phyloP scores from a whole-genome alignment of 2,797 vertebrate genomes.

The Amphiprion clarkii region DNA sequence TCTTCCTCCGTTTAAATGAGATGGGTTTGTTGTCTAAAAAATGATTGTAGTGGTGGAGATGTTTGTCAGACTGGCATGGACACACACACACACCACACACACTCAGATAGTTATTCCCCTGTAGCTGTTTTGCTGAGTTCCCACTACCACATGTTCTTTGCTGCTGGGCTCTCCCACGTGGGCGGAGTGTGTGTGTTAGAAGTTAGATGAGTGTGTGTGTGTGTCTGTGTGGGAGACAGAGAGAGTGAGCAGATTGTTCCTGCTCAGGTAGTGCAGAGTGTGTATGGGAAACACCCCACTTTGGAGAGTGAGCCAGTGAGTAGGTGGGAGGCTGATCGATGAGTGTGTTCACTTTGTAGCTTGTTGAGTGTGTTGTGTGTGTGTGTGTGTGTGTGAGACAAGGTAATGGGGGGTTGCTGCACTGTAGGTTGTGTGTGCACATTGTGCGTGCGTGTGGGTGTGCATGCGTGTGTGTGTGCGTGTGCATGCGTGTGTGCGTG shows the following conservation, averaged over 20 bases:
- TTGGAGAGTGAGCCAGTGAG: conserved; percentile 65
- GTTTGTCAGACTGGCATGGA: conserved; percentile 20
- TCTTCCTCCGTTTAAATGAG: conserved; percentile 18
- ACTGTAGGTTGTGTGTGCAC: conserved; percentile 40
- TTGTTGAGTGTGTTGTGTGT: conserved; percentile 56
- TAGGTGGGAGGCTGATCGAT: conserved; percentile 63
- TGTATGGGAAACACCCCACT: conserved; percentile 76
- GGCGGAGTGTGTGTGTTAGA: conserved; percentile 39
- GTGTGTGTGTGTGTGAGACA: conserved; percentile 30
- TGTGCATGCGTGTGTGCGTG: conserved; percentile 17
- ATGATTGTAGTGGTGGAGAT: conserved; percentile 2
- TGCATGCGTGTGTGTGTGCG: conserved; percentile 33
- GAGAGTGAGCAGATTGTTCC: conserved; percentile 32
- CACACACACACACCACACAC: background rate
- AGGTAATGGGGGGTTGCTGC: conserved; percentile 33
- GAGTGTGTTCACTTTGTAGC: conserved; percentile 70
- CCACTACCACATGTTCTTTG: conserved; percentile 68
- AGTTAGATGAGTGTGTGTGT: conserved; percentile 24
- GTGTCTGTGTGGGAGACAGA: conserved; percentile 5
- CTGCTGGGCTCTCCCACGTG: conserved; percentile 73
- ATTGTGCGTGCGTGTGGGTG: background rate
- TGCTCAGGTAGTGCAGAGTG: conserved; percentile 65
- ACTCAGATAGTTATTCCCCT: conserved; percentile 45
- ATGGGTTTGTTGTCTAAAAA: conserved; percentile 21
- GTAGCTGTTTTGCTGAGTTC: conserved; percentile 61